A percentile compares a stretch with the other conserved stretches of the same genome.
These are phyloP conservation scores for Hemiscyllium ocellatum DNA, from an alignment of 2,113 vertebrate species.

Conservation along the genomic window DNA sequence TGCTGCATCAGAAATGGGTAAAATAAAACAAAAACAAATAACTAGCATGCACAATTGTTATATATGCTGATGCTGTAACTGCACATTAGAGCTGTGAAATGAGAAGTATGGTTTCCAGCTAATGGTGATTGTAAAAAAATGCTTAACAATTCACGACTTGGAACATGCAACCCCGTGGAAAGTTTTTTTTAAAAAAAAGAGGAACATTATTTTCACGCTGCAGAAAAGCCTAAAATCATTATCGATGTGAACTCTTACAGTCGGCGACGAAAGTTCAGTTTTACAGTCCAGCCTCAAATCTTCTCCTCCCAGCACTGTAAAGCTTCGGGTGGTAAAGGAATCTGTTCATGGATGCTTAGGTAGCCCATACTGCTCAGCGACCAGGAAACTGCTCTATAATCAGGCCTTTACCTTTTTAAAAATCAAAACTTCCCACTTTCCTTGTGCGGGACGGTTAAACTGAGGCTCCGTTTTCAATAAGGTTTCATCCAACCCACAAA, in stretches of 20 bases:
- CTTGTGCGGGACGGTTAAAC: neutral
- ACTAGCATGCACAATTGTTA: neutral
- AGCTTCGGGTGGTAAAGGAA: neutral
- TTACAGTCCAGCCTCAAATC: neutral
- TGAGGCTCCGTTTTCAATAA: neutral
- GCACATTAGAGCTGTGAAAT: neutral
- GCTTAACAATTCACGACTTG: no score
- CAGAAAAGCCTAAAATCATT: neutral
- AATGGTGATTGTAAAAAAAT: no score
- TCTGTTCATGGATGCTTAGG: neutral
- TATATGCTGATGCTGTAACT: neutral
- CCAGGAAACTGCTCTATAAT: neutral
- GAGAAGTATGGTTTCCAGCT: neutral
- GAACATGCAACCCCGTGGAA: no score
- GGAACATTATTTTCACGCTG: no score
- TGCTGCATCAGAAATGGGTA: neutral
- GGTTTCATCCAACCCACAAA: neutral
- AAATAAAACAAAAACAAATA: neutral
- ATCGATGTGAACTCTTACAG: neutral
- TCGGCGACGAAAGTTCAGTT: neutral
- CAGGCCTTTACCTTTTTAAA: neutral
- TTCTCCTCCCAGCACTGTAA: neutral
- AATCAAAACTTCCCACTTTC: neutral
- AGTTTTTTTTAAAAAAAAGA: no score
- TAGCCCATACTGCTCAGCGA: constrained; percentile 4